Evolutionary conservation across 2,888 invertebrate genomes (phyloP).

Genomic region (Trichogramma evanescens): DNA sequence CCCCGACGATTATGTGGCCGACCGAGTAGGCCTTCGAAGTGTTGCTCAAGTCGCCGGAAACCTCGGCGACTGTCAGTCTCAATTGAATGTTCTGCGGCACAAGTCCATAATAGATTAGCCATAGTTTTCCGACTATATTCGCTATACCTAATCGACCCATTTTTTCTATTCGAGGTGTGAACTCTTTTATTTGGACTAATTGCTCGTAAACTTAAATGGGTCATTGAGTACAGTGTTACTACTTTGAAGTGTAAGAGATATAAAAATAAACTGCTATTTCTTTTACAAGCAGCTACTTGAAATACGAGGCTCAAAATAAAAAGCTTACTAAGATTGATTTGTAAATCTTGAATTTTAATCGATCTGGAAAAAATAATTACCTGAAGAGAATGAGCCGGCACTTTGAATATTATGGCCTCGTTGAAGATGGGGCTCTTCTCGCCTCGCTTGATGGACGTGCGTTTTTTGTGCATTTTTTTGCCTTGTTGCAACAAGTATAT

Average conservation of each 20-base stretch:
- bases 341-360: too few relatives aligned
- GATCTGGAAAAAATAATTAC: conserved; percentile 38
- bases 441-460: conserved; percentile 67
- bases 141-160: too few relatives aligned
- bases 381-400: conserved; percentile 65
- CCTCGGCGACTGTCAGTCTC: conserved; percentile 60
- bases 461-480: conserved; percentile 75
- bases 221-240: too few relatives aligned
- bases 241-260: too few relatives aligned
- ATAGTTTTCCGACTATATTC: background rate
- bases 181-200: background rate
- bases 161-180: too few relatives aligned
- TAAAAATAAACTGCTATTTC: too few relatives aligned
- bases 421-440: conserved; percentile 75
- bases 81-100: conserved; percentile 64
- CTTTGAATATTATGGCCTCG: conserved; percentile 78
- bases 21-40: conserved; percentile 58
- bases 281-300: too few relatives aligned
- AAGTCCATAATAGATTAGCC: background rate
- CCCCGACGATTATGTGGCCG: conserved; percentile 74
- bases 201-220: background rate
- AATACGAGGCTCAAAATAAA: too few relatives aligned
- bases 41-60: conserved; percentile 41
- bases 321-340: too few relatives aligned
- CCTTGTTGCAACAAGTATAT: conserved; percentile 74